These are phyloP conservation scores for Heterodera schachtii DNA, from an alignment of 1,140 invertebrate species.

Conservation along the genomic window DNA sequence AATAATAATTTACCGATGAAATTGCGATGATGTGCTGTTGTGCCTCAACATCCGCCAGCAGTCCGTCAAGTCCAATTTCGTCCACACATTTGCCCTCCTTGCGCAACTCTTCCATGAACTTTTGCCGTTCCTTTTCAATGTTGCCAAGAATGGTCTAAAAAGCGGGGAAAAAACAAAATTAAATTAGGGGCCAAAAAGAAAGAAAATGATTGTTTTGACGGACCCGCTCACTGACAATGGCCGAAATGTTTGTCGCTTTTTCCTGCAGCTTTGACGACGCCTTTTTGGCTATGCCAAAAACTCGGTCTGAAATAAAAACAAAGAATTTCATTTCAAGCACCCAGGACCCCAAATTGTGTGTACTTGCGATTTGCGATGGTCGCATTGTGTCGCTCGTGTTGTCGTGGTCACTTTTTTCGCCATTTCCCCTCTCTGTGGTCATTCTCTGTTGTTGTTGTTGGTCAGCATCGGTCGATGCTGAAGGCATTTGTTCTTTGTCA, in stretches of 20 bases:
- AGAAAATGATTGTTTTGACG: neutral
- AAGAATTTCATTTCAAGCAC: neutral
- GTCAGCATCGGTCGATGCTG: neutral
- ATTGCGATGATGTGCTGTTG: slow-evolving; percentile 55
- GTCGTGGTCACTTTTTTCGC: neutral
- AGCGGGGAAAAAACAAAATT: neutral
- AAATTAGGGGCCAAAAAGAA: neutral
- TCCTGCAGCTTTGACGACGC: slow-evolving; percentile 30
- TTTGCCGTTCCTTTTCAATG: slow-evolving; percentile 48
- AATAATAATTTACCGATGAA: slow-evolving; percentile 35
- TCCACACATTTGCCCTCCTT: slow-evolving; percentile 29
- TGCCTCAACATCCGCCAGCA: slow-evolving; percentile 50
- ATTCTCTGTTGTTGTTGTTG: neutral
- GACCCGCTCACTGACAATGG: slow-evolving; percentile 32
- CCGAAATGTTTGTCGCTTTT: slow-evolving; percentile 34
- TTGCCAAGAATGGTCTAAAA: slow-evolving; percentile 48
- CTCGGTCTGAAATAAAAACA: slow-evolving; percentile 21
- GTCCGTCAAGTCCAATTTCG: slow-evolving; percentile 44
- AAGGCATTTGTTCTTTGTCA: neutral
- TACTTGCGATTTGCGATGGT: neutral
- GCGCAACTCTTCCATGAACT: slow-evolving; percentile 45
- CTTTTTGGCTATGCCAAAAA: slow-evolving; percentile 31
- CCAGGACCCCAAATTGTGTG: neutral
- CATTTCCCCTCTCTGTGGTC: no score
- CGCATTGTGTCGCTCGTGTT: neutral